Evolutionary conservation across 2,888 invertebrate genomes (phyloP).

Genomic region (Ypsolopha scabrella): DNA sequence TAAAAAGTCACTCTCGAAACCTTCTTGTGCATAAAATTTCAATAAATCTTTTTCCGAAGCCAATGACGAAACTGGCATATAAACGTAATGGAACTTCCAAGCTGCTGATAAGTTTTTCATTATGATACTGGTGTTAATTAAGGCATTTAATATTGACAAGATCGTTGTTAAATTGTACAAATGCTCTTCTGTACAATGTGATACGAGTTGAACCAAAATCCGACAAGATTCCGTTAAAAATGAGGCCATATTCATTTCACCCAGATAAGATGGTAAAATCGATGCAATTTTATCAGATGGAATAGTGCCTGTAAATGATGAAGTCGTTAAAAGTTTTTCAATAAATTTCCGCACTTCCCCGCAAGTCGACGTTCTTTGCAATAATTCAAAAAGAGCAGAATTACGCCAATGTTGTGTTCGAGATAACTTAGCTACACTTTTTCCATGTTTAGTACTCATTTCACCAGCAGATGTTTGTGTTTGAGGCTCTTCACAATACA

Average conservation of each 20-base stretch:
- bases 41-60: conserved; percentile 46
- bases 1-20: conserved; percentile 9
- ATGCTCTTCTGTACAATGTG: conserved; percentile 43
- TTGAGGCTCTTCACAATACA: conserved; percentile 27
- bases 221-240: conserved; percentile 36
- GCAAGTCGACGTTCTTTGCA: conserved; percentile 40
- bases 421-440: conserved; percentile 32
- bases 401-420: conserved; percentile 26
- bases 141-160: conserved; percentile 37
- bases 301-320: conserved; percentile 7
- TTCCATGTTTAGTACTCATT: conserved; percentile 31
- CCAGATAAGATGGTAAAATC: conserved; percentile 32
- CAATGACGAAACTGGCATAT: conserved; percentile 48
- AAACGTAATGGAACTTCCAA: conserved; percentile 61
- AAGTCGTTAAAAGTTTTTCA: conserved; percentile 28
- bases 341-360: conserved; percentile 38
- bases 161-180: conserved; percentile 37
- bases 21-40: conserved; percentile 23
- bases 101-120: conserved; percentile 48
- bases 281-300: conserved; percentile 14
- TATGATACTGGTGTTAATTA: conserved; percentile 40
- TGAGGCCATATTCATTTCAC: conserved; percentile 31
- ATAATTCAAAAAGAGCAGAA: conserved; percentile 27
- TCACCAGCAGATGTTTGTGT: background rate
- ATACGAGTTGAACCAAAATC: conserved; percentile 38